Percentiles rank a stretch among this genome's conserved stretches.
These are phyloP conservation scores for Crossaster papposus DNA, from an alignment of 53 echinoderm and acorn worm species.

Conservation along the genomic window DNA sequence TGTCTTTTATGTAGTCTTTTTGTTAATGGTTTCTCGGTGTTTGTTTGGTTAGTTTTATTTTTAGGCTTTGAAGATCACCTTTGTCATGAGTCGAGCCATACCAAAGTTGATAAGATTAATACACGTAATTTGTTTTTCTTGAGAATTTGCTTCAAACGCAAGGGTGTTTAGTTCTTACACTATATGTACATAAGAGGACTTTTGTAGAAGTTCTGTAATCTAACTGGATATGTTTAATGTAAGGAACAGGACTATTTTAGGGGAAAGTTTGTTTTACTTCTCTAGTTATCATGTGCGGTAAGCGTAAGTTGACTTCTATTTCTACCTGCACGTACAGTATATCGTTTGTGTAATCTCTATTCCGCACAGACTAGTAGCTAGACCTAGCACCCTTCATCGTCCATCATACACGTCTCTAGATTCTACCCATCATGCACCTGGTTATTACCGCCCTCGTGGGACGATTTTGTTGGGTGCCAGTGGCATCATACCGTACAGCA, in stretches of 20 bases:
- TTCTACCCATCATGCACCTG: conserved; percentile 12
- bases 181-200: no score
- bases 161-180: no score
- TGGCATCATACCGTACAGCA: conserved; percentile 99
- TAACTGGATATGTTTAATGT: neutral
- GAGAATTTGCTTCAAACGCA: no score
- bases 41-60: neutral
- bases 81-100: no score
- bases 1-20: neutral
- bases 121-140: no score
- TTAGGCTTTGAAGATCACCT: neutral
- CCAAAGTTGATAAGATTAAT: no score
- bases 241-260: neutral
- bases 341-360: conserved; percentile 2
- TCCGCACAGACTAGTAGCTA: conserved; percentile 58
- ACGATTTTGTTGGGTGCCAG: conserved; percentile 59
- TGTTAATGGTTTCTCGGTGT: neutral
- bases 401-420: conserved; percentile 46
- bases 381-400: conserved; percentile 50
- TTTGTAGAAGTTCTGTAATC: no score
- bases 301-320: conserved; percentile 9
- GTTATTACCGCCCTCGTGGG: conserved; percentile 56
- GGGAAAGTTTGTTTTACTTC: neutral
- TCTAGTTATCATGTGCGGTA: conserved; percentile 37
- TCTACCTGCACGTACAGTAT: conserved; percentile 61